Evolutionary conservation across 2,113 vertebrate genomes (phyloP).

Genomic region (Chiloscyllium plagiosum): DNA sequence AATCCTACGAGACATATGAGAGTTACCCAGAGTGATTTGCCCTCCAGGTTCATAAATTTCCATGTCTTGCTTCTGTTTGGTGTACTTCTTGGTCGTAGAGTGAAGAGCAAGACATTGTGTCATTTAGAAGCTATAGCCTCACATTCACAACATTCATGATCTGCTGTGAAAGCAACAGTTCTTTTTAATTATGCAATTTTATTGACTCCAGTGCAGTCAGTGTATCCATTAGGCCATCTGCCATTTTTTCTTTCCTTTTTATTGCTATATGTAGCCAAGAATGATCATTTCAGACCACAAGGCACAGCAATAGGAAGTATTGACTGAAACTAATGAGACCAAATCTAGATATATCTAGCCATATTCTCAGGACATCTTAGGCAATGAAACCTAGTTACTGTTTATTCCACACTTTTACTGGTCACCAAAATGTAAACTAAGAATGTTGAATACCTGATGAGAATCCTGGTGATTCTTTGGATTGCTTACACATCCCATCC

Average conservation of each 20-base stretch:
- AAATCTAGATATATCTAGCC: neutral
- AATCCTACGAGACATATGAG: neutral
- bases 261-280: neutral
- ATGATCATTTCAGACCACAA: neutral
- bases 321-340: constrained; percentile 11
- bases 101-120: neutral
- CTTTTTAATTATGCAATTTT: neutral
- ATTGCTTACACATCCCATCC: neutral
- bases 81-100: too few species aligned
- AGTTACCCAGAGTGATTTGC: neutral
- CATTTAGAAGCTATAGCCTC: neutral
- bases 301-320: neutral
- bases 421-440: neutral
- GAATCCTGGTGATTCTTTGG: neutral
- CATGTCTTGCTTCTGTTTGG: neutral
- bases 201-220: neutral
- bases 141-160: neutral
- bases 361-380: constrained; percentile 6
- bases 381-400: neutral
- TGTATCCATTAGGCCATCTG: neutral
- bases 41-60: neutral
- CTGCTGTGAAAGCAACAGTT: neutral
- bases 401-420: neutral
- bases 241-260: neutral
- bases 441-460: neutral